Evolutionary conservation across 2,113 vertebrate species (phyloP).

Genomic region (Nothobranchius furzeri): DNA sequence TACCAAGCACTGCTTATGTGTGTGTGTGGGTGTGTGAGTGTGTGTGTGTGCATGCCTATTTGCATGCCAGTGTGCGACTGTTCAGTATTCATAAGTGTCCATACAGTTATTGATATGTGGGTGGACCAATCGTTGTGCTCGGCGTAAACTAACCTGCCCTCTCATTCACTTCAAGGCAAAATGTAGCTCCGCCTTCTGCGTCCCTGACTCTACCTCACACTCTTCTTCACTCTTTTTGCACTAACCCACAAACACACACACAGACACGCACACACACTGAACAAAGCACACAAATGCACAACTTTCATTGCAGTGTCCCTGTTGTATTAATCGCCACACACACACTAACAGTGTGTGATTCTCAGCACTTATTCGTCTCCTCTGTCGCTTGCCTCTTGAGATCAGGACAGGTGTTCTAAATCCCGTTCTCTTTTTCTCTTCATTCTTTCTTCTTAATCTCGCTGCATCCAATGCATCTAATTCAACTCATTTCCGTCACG

Average conservation of each 20-base stretch:
- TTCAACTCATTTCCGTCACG: conserved; percentile 66
- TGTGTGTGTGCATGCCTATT: conserved; percentile 68
- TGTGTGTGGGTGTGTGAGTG: conserved; percentile 62
- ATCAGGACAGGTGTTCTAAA: conserved; percentile 68
- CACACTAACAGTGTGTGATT: conserved; percentile 64
- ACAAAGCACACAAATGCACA: conserved; percentile 47
- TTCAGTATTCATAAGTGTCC: conserved; percentile 69
- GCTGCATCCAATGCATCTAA: conserved; percentile 62
- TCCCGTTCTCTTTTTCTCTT: conserved; percentile 64
- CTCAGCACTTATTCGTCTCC: conserved; percentile 62
- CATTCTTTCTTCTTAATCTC: conserved; percentile 62
- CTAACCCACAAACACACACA: conserved; percentile 63
- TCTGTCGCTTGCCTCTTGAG: conserved; percentile 62
- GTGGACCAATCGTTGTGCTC: conserved; percentile 74
- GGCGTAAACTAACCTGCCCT: conserved; percentile 81
- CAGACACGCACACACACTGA: conserved; percentile 11
- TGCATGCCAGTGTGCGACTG: conserved; percentile 72
- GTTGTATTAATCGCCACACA: conserved; percentile 67
- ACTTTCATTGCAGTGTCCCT: conserved; percentile 76
- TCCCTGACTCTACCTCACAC: conserved; percentile 79
- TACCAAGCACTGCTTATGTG: conserved; percentile 70
- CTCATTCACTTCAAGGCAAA: conserved; percentile 82
- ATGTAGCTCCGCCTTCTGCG: conserved; percentile 75
- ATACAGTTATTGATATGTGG: conserved; percentile 74
- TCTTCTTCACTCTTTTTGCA: conserved; percentile 72